Percentiles rank a stretch among this genome's conserved stretches.
phyloP scores from a whole-genome alignment of 2,113 vertebrate genomes.

The Cnemophilus loriae region DNA sequence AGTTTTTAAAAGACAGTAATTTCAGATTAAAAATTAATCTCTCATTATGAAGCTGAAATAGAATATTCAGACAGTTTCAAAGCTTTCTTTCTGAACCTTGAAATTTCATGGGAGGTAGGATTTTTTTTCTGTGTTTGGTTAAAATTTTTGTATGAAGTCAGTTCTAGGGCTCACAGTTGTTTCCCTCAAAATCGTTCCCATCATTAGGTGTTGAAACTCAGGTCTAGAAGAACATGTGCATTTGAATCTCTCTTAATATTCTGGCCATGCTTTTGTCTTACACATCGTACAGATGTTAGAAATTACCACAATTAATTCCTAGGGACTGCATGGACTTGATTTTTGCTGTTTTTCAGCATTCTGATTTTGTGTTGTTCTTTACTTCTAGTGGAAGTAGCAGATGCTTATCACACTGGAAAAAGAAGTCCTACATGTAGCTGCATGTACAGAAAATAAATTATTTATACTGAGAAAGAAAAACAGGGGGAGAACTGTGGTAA shows the following conservation, averaged over 20 bases:
- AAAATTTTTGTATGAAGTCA: background rate
- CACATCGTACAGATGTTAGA: background rate
- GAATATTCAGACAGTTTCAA: background rate
- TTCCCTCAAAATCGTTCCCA: background rate
- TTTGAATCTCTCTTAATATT: background rate
- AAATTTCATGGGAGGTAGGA: background rate
- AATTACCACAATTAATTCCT: background rate
- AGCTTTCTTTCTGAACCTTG: background rate
- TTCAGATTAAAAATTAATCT: background rate
- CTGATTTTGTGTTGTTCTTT: background rate
- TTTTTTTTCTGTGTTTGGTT: background rate
- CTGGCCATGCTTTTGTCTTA: background rate
- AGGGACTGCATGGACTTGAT: background rate
- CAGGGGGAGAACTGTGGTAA: background rate
- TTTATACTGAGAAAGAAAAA: background rate
- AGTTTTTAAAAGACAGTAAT: background rate
- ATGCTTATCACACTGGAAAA: background rate
- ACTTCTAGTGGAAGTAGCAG: background rate
- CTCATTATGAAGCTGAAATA: background rate
- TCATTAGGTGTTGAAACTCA: background rate
- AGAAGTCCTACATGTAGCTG: background rate
- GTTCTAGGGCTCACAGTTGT: background rate
- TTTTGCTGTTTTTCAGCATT: background rate
- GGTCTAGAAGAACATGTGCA: background rate
- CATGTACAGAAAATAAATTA: background rate